Base-by-base conservation (phyloP, 2,797 vertebrate genomes). In the Carduelis carduelis region DNA sequence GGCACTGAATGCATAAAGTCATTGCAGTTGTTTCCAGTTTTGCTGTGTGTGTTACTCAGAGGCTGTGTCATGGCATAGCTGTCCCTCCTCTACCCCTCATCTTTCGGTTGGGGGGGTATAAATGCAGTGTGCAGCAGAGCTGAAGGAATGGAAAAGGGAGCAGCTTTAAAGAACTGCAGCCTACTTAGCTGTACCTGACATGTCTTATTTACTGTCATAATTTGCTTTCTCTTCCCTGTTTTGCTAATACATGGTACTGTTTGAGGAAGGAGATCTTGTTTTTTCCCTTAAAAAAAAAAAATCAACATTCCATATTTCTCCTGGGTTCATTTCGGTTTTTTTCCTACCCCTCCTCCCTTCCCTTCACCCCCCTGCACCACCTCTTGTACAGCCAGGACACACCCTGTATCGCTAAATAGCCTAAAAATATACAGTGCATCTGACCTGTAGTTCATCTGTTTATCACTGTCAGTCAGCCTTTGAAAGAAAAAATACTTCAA, bases 171-270 rank as follows among this genome's bases (percentile, higher is more conserved):
- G 63, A 52, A 19, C 37, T 84, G 44, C 80, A 69, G 30, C 61
- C 50, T 61, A 4, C 11, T 74, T 88, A 78, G 22, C 44, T 41
- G 10, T 52, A 37, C 14, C 44, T 83, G 56, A 39, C 3, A 4
- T 39, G 3, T 26, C 46, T 75, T 89, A 37, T 39, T 87, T 70
- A 57, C 49, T 53, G 49, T 83, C 37, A 52, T 6, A 34, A 56
- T 74, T 92, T 91, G 66, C 50, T 78, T 94, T 92, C 43, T 74
- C 43, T 60, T 55, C 47, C 41, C 27, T 57, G 30, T 72, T 87
- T 83, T 70, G 22, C 27, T 83, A 44, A 49, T 44, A 47, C 34
- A 34, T 3, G 3, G 7, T 50, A 8, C 16, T 10, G 12, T 65
- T 91, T 78, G 46, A 83, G 47, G 35, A 83, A 66, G 39, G 60